Percentiles rank a stretch among this genome's conserved stretches.
Conservation (phyloP, 2,113 vertebrate species). For the Calidris pugnax region DNA sequence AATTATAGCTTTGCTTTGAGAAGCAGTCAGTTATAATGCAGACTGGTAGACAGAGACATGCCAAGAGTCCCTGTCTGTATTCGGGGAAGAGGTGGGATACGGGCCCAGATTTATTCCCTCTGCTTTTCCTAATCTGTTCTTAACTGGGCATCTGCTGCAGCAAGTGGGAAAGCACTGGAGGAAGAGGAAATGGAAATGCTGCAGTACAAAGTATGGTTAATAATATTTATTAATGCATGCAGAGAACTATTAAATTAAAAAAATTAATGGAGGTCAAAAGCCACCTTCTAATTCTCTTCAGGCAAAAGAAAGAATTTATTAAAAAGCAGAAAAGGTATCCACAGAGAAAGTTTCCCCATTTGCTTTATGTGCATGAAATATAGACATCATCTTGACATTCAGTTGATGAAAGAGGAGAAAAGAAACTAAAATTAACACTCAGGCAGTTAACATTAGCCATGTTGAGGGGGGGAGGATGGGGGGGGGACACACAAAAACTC, state of each 20-base stretch:
- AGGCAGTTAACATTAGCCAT: not conserved
- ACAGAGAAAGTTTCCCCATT: not conserved
- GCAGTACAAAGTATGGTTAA: conserved; percentile 1
- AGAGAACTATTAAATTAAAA: conserved; percentile 62
- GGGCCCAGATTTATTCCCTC: not conserved
- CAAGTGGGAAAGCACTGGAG: not conserved
- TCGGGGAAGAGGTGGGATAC: not conserved
- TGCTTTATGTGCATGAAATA: conserved; percentile 45
- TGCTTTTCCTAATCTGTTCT: conserved; percentile 24
- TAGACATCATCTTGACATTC: conserved; percentile 65
- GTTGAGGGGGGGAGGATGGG: not conserved
- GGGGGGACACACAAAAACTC: not conserved
- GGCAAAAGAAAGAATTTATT: conserved; percentile 61
- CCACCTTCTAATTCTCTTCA: conserved; percentile 61
- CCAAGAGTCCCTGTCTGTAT: not conserved
- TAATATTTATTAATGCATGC: conserved; percentile 21
- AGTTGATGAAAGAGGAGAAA: conserved; percentile 50
- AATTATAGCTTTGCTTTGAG: conserved; percentile 15
- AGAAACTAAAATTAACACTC: conserved; percentile 39
- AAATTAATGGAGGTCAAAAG: conserved; percentile 71
- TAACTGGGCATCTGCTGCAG: not conserved
- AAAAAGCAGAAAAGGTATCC: conserved; percentile 45
- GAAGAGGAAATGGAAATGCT: conserved; percentile 28
- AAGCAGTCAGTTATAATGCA: conserved; percentile 16
- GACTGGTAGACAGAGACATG: not conserved